Percentiles rank a stretch among this genome's conserved stretches.
These are phyloP conservation scores for Biston stratarius DNA, from an alignment of 2,888 invertebrate genomes.

Conservation along the genomic window DNA sequence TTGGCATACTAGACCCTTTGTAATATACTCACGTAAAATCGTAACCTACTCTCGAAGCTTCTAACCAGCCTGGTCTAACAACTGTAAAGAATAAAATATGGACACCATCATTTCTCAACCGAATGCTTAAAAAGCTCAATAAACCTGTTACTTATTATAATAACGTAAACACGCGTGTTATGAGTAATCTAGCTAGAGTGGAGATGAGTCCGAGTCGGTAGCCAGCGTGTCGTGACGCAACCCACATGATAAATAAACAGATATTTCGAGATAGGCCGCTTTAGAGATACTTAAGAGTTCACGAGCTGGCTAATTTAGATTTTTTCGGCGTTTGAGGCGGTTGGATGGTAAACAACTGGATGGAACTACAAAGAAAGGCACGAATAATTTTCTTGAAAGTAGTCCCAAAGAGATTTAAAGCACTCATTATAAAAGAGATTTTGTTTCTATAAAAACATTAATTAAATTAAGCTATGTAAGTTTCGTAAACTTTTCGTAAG, in stretches of 20 bases:
- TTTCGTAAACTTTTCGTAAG: no score
- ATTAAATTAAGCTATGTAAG: no score
- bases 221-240: slow-evolving; percentile 59
- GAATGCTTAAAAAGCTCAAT: neutral
- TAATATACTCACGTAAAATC: no score
- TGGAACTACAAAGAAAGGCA: neutral
- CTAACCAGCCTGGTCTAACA: no score
- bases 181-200: neutral
- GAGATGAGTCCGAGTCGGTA: slow-evolving; percentile 29
- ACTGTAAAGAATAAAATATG: neutral
- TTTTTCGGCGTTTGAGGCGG: slow-evolving; percentile 21
- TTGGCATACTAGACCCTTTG: no score
- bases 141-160: neutral
- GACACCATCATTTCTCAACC: neutral
- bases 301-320: slow-evolving; percentile 14
- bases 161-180: neutral
- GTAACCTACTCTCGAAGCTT: no score
- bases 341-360: neutral
- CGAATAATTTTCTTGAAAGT: no score
- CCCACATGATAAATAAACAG: slow-evolving; percentile 53
- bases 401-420: no score
- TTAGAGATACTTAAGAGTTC: slow-evolving; percentile 36
- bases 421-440: no score
- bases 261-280: slow-evolving; percentile 52
- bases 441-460: no score